Evolutionary conservation across 2,888 invertebrate species (phyloP).

Genomic region (Plemyria rubiginata): DNA sequence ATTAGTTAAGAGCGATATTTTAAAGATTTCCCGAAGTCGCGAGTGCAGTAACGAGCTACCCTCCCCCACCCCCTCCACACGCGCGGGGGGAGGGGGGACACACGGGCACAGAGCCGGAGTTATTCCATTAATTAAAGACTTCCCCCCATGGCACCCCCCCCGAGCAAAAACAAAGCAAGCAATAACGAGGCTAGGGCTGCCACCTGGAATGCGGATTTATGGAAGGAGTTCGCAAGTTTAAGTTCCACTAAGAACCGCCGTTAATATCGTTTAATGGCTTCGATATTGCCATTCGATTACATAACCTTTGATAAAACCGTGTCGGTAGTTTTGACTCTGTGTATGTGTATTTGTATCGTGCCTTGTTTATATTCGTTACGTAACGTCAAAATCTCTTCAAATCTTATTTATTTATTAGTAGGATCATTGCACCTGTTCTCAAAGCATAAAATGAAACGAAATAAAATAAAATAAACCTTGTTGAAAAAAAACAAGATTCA

Average conservation of each 20-base stretch:
- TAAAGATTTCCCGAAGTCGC: slow-evolving; percentile 55
- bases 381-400: too few relatives aligned
- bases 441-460: too few relatives aligned
- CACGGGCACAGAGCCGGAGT: slow-evolving; percentile 58
- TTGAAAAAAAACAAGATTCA: too few relatives aligned
- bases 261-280: slow-evolving; percentile 29
- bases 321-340: background rate
- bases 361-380: background rate
- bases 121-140: slow-evolving; percentile 81
- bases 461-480: too few relatives aligned
- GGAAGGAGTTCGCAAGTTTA: slow-evolving; percentile 48
- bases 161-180: slow-evolving; percentile 73
- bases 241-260: slow-evolving; percentile 35
- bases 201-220: slow-evolving; percentile 54
- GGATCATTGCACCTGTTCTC: too few relatives aligned
- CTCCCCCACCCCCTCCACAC: slow-evolving; percentile 11
- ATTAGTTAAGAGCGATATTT: slow-evolving; percentile 57
- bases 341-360: too few relatives aligned
- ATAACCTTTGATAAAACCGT: background rate
- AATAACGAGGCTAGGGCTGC: slow-evolving; percentile 64
- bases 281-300: slow-evolving; percentile 22
- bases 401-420: too few relatives aligned
- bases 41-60: slow-evolving; percentile 46
- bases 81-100: slow-evolving; percentile 40
- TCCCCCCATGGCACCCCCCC: slow-evolving; percentile 34